Evolutionary conservation across 2,797 vertebrate species (phyloP).

Genomic region (Cryptoprocta ferox): DNA sequence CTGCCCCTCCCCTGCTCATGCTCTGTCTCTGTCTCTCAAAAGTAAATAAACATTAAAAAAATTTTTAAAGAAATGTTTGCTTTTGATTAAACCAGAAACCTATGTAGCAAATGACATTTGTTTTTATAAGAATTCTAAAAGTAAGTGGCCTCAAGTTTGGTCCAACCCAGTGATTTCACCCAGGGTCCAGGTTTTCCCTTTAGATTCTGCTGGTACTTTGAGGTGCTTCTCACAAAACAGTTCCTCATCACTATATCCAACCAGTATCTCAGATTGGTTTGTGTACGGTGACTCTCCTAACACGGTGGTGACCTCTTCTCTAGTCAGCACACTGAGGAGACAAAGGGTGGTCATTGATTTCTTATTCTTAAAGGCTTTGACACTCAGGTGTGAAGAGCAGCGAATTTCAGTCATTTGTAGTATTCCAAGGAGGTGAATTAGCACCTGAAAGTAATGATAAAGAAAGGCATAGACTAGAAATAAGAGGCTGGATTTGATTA

Average conservation of each 20-base stretch:
- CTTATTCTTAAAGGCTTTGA: background rate
- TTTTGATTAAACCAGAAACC: no score
- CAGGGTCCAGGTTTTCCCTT: background rate
- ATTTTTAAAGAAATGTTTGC: no score
- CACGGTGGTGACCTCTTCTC: background rate
- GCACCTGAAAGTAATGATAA: background rate
- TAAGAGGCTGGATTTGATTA: background rate
- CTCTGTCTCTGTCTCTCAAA: no score
- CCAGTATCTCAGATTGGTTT: background rate
- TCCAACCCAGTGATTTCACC: background rate
- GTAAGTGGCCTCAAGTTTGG: background rate
- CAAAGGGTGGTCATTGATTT: background rate
- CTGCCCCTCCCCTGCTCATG: no score
- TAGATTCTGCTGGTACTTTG: background rate
- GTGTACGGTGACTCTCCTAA: background rate
- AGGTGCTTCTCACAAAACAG: background rate
- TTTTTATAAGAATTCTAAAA: background rate
- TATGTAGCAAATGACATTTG: no score
- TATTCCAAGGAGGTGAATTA: background rate
- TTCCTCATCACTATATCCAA: background rate
- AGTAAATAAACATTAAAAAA: no score
- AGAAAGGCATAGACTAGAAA: background rate
- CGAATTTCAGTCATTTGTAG: background rate
- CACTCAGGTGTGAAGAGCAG: background rate
- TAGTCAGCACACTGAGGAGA: background rate